Conservation (phyloP, 2,888 invertebrate genomes). For the Elegia similella region DNA sequence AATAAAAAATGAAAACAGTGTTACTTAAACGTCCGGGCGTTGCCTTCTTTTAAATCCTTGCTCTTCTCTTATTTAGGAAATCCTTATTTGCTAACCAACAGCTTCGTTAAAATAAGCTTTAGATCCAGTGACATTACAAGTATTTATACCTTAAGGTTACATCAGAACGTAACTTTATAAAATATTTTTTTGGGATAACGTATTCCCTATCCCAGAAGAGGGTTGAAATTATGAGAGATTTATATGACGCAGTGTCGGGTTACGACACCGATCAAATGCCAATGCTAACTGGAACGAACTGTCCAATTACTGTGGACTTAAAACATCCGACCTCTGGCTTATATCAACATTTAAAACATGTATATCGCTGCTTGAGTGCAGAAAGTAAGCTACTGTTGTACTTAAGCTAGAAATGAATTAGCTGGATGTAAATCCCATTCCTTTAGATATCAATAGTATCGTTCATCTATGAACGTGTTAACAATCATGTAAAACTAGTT, state of each 20-base stretch:
- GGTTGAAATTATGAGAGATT: slow-evolving; percentile 39
- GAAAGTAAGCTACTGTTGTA: slow-evolving; percentile 22
- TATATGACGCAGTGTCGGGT: slow-evolving; percentile 46
- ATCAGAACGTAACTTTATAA: slow-evolving; percentile 58
- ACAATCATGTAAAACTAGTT: slow-evolving; percentile 26
- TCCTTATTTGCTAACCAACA: slow-evolving; percentile 33
- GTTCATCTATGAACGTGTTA: slow-evolving; percentile 32
- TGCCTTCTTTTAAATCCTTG: slow-evolving; percentile 34
- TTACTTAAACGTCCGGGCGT: slow-evolving; percentile 43
- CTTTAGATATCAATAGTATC: slow-evolving; percentile 26
- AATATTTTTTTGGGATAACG: slow-evolving; percentile 33
- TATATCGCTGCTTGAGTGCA: slow-evolving; percentile 30
- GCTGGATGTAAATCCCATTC: slow-evolving; percentile 25
- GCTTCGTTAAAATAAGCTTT: slow-evolving; percentile 41
- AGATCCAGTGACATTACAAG: slow-evolving; percentile 16
- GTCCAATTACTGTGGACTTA: slow-evolving; percentile 45
- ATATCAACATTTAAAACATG: slow-evolving; percentile 23
- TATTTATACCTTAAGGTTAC: slow-evolving; percentile 54
- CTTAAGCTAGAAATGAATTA: slow-evolving; percentile 26
- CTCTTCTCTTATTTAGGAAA: slow-evolving; percentile 38
- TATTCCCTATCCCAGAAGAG: slow-evolving; percentile 41
- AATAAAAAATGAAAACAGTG: neutral
- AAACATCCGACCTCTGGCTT: slow-evolving; percentile 30
- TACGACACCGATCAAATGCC: slow-evolving; percentile 49
- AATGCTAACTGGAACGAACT: slow-evolving; percentile 35